Percentiles rank a stretch among this genome's conserved stretches.
phyloP scores from a whole-genome alignment of 2,888 invertebrate species.

The Plemyria rubiginata region DNA sequence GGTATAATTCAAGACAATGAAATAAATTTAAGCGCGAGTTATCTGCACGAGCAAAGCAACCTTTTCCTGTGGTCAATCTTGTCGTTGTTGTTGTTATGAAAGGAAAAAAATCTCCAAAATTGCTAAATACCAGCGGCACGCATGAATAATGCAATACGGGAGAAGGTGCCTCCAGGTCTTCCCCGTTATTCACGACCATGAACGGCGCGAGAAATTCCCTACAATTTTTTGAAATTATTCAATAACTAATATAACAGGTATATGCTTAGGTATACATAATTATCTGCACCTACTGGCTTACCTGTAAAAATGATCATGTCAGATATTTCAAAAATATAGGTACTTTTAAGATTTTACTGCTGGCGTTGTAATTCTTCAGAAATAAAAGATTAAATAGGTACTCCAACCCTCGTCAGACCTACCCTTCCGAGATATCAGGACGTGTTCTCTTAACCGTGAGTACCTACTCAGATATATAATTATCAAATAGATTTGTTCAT shows the following conservation, averaged over 20 bases:
- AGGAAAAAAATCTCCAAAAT: constrained; percentile 35
- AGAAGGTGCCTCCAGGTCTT: too few relatives aligned
- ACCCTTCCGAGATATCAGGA: constrained; percentile 40
- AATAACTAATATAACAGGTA: too few relatives aligned
- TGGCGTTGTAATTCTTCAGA: constrained; percentile 35
- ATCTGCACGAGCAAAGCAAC: constrained; percentile 49
- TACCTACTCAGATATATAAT: constrained; percentile 53
- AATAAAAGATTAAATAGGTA: constrained; percentile 57
- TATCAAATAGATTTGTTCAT: constrained; percentile 48
- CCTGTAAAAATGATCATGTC: constrained; percentile 8
- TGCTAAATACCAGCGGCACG: constrained; percentile 20
- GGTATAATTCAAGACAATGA: constrained; percentile 39
- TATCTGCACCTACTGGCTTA: background rate
- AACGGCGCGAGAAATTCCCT: too few relatives aligned
- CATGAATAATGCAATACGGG: too few relatives aligned
- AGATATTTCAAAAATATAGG: background rate
- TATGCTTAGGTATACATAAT: too few relatives aligned
- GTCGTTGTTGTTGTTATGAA: constrained; percentile 45
- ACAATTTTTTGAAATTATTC: too few relatives aligned
- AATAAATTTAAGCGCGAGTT: constrained; percentile 45
- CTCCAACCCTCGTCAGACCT: constrained; percentile 63
- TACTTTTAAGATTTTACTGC: constrained; percentile 26
- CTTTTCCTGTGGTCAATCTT: constrained; percentile 44
- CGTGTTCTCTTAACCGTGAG: constrained; percentile 48
- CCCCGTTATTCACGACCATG: too few relatives aligned